Evolutionary conservation across 2,888 invertebrate genomes (phyloP).

Genomic region (Zeuzera pyrina): DNA sequence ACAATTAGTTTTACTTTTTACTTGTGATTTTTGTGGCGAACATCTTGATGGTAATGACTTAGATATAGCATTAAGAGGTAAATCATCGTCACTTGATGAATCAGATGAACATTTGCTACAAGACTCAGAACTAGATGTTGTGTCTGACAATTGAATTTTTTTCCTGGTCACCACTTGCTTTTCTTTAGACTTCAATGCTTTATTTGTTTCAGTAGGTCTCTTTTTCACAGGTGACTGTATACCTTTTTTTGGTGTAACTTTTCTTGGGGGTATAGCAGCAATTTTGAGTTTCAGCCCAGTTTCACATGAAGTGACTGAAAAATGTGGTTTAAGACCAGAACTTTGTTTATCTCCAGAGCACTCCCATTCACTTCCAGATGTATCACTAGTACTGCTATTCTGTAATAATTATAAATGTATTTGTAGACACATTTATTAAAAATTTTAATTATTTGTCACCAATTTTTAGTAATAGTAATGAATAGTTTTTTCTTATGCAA

Average conservation of each 20-base stretch:
- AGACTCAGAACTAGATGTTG: conserved; percentile 63
- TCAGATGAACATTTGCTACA: conserved; percentile 65
- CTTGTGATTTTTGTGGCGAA: conserved; percentile 31
- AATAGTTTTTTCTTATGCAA: too few species aligned
- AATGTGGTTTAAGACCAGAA: conserved; percentile 58
- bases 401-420: too few species aligned
- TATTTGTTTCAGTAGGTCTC: conserved; percentile 35
- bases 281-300: conserved; percentile 75
- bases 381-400: conserved; percentile 53
- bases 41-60: conserved; percentile 45
- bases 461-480: too few species aligned
- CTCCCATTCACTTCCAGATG: conserved; percentile 62
- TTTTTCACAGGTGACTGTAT: conserved; percentile 48
- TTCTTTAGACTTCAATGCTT: conserved; percentile 5
- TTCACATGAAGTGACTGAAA: conserved; percentile 76
- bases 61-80: conserved; percentile 55
- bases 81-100: conserved; percentile 61
- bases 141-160: conserved; percentile 41
- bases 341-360: conserved; percentile 46
- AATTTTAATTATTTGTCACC: too few species aligned
- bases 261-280: conserved; percentile 72
- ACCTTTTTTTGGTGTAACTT: conserved; percentile 44
- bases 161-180: conserved; percentile 25
- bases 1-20: conserved; percentile 19
- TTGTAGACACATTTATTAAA: too few species aligned